A percentile compares a stretch with the other conserved stretches of the same genome.
phyloP scores from a whole-genome alignment of 2,113 vertebrate genomes.

The Trogon melanurus region DNA sequence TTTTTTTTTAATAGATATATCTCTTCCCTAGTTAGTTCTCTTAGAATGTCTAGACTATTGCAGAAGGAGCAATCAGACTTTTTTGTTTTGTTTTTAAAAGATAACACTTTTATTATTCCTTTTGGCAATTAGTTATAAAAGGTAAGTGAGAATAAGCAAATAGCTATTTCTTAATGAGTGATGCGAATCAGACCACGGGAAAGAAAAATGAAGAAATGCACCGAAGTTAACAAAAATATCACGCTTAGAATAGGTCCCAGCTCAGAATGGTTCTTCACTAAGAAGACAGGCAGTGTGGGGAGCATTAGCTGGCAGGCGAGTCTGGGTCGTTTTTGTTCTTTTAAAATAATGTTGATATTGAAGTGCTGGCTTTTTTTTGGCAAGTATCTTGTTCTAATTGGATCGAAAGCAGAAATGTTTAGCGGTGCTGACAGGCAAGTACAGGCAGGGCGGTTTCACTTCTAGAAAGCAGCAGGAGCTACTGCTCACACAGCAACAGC shows the following conservation, averaged over 20 bases:
- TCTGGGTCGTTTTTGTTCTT: neutral
- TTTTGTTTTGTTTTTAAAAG: neutral
- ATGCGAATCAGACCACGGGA: neutral
- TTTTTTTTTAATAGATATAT: neutral
- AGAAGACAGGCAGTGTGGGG: neutral
- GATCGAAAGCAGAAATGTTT: neutral
- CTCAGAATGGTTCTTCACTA: neutral
- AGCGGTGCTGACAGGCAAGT: conserved; percentile 14
- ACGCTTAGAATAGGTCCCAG: neutral
- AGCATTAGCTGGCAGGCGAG: neutral
- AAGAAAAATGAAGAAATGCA: neutral
- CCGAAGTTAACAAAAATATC: neutral
- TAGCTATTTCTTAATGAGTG: neutral
- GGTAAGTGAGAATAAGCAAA: conserved; percentile 15
- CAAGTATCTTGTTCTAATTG: neutral
- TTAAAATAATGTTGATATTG: neutral
- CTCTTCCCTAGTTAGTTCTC: neutral
- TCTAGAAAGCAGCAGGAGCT: conserved; percentile 2
- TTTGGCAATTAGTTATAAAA: too few relatives aligned
- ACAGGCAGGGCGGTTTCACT: neutral
- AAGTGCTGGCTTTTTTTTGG: neutral
- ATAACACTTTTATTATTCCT: too few relatives aligned
- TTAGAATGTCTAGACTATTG: neutral
- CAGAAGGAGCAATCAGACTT: neutral
- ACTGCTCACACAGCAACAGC: neutral